A percentile compares a stretch with the other conserved stretches of the same genome.
phyloP scores from a whole-genome alignment of 2,888 invertebrate genomes.

The Agrotis exclamationis region DNA sequence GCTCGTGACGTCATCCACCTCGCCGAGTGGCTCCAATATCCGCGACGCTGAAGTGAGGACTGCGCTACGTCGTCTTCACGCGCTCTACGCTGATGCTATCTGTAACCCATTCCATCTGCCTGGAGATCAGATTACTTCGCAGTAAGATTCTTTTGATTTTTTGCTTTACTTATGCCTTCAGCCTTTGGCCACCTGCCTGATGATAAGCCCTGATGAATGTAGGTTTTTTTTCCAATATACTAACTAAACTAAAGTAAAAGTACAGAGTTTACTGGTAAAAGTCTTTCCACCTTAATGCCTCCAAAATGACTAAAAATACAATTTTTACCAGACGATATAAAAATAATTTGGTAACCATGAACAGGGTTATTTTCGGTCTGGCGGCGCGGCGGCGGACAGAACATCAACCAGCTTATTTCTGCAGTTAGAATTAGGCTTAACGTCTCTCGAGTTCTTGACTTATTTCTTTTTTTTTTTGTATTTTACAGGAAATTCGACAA shows the following conservation, averaged over 20 bases:
- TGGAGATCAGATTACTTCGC: slow-evolving; percentile 96
- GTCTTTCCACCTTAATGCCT: background rate
- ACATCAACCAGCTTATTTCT: no score
- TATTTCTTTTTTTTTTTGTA: slow-evolving; percentile 20
- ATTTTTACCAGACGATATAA: no score
- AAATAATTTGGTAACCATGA: no score
- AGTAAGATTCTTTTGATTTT: slow-evolving; percentile 90
- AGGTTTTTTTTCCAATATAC: no score
- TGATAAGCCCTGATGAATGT: no score
- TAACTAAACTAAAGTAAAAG: no score
- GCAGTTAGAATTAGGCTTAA: background rate
- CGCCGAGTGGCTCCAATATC: slow-evolving; percentile 96
- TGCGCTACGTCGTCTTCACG: slow-evolving; percentile 96
- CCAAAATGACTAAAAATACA: background rate
- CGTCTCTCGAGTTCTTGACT: no score
- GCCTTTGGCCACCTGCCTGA: no score
- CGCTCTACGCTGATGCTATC: slow-evolving; percentile 97
- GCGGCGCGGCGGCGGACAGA: no score
- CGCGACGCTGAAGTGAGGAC: slow-evolving; percentile 98
- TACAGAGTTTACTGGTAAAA: no score
- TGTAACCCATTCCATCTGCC: slow-evolving; percentile 99
- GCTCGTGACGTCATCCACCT: slow-evolving; percentile 97
- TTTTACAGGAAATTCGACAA: slow-evolving; percentile 93
- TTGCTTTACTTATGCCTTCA: no score
- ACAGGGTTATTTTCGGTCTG: no score